These are phyloP conservation scores for Diplogasteroides magnus DNA, from an alignment of 1,140 invertebrate species.

Conservation along the genomic window DNA sequence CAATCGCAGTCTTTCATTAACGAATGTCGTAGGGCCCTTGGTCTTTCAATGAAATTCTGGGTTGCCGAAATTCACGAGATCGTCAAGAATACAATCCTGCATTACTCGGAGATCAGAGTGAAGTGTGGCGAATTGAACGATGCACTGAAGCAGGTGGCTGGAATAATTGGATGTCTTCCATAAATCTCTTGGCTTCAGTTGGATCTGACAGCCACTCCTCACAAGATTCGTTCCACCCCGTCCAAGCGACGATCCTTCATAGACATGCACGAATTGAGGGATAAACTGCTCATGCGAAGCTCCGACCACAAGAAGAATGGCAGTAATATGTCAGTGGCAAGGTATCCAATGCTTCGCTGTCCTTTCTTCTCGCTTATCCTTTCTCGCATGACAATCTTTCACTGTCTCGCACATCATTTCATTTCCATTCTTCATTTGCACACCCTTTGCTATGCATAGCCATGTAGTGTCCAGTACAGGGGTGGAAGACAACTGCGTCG, in stretches of 20 bases:
- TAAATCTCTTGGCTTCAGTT: slow-evolving; percentile 35
- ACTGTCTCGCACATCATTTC: no score
- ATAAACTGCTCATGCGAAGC: slow-evolving; percentile 50
- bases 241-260: slow-evolving; percentile 53
- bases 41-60: slow-evolving; percentile 56
- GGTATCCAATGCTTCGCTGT: no score
- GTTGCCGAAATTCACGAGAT: slow-evolving; percentile 55
- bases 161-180: neutral
- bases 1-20: slow-evolving; percentile 55
- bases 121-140: slow-evolving; percentile 55
- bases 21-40: slow-evolving; percentile 50
- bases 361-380: slow-evolving; percentile 24
- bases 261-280: slow-evolving; percentile 51
- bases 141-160: slow-evolving; percentile 48
- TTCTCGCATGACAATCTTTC: no score
- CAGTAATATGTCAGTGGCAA: slow-evolving; percentile 54
- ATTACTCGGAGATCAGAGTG: slow-evolving; percentile 49
- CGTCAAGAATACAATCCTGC: slow-evolving; percentile 54
- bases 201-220: slow-evolving; percentile 53
- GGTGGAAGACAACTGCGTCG: no score
- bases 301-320: slow-evolving; percentile 48
- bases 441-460: no score
- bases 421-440: no score
- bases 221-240: slow-evolving; percentile 55
- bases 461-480: no score